A percentile compares a stretch with the other conserved stretches of the same genome.
phyloP scores from a whole-genome alignment of 2,888 invertebrate species.

The Eristalis tenax region DNA sequence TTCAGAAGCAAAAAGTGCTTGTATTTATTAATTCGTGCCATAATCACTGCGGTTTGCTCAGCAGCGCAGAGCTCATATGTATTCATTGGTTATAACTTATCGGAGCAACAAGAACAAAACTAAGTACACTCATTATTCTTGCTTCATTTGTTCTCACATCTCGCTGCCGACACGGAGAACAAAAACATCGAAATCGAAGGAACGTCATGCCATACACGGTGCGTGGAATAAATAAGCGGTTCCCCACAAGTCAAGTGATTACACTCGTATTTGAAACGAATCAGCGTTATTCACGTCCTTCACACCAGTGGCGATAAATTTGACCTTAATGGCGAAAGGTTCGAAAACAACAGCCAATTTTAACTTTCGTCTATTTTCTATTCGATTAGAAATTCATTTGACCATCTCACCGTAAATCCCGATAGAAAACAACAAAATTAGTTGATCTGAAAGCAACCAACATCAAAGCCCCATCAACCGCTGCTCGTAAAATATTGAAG shows the following conservation, averaged over 20 bases:
- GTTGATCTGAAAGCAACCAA: not conserved
- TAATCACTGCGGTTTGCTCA: not conserved
- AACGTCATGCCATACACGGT: not conserved
- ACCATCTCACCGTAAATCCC: not conserved
- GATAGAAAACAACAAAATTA: not conserved
- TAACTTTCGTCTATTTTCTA: no score
- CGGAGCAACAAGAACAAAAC: not conserved
- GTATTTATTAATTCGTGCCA: not conserved
- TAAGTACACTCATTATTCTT: not conserved
- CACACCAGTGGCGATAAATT: no score
- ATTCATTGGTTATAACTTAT: not conserved
- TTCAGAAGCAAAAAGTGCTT: not conserved
- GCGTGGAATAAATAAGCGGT: no score
- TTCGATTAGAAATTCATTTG: no score
- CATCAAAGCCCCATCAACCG: not conserved
- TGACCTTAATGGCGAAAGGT: no score
- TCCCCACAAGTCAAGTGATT: no score
- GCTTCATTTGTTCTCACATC: not conserved
- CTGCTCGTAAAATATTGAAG: not conserved
- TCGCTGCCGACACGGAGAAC: not conserved
- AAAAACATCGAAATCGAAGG: not conserved
- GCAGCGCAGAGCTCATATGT: not conserved
- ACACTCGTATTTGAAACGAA: no score
- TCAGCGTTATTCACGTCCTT: no score
- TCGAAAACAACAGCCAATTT: no score